phyloP scores from a whole-genome alignment of 2,797 vertebrate species.

The Moxostoma hubbsi region DNA sequence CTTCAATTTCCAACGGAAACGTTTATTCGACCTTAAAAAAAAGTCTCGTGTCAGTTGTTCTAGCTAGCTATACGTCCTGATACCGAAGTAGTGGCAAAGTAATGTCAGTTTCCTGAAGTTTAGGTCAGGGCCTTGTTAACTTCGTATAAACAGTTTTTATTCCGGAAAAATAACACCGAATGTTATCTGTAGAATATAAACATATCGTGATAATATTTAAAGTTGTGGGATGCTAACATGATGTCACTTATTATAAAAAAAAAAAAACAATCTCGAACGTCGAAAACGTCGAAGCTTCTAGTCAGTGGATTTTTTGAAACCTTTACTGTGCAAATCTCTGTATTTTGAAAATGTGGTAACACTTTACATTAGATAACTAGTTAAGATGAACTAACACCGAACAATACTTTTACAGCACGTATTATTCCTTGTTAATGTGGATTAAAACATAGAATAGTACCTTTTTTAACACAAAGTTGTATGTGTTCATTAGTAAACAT shows the following conservation, averaged over 20 bases:
- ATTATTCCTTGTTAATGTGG: too few relatives aligned
- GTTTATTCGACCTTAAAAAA: not conserved
- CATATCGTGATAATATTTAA: not conserved
- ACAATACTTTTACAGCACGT: too few relatives aligned
- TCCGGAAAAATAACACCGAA: not conserved
- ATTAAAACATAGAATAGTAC: too few relatives aligned
- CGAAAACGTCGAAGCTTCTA: not conserved
- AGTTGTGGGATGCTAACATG: not conserved
- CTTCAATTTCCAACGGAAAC: not conserved
- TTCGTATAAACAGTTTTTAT: not conserved
- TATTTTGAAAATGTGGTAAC: too few relatives aligned
- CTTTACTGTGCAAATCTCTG: too few relatives aligned
- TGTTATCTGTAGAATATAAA: not conserved
- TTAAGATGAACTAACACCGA: too few relatives aligned
- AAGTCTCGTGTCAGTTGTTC: not conserved
- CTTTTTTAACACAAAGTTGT: too few relatives aligned
- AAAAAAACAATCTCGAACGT: too few relatives aligned
- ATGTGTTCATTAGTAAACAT: too few relatives aligned
- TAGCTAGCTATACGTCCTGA: not conserved
- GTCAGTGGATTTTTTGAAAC: not conserved
- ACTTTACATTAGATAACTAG: too few relatives aligned
- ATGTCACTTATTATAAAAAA: not conserved
- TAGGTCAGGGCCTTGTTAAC: constrained; percentile 5
- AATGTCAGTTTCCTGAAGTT: constrained; percentile 17
- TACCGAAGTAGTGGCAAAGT: too few relatives aligned